Base-by-base conservation (phyloP, 2,888 invertebrate species). In the Lacanobia oleracea region DNA sequence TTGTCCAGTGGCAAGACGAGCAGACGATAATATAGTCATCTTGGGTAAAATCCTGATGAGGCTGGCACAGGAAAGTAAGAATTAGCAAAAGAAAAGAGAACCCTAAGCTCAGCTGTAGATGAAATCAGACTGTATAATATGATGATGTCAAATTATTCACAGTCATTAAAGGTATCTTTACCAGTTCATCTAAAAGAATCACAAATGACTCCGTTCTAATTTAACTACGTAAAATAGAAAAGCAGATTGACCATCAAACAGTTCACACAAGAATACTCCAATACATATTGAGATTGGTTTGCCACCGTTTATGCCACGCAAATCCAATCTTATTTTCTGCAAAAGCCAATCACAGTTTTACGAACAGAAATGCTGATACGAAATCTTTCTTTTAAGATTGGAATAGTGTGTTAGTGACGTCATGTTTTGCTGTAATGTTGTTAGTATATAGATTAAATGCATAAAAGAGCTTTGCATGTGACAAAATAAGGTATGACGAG, bases 281-380 rank as follows among this genome's bases (percentile, higher is more conserved):
- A 56, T 40, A 72, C 50, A 48, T 18, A 23, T 51, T 56, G 61
- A 18, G 66, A 77, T 81, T 81, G 81, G 57, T 18, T 66, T 33
- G 45, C 51, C 48, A 8, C 60, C 75, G 1, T 66, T 65, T 75
- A 59, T 57, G 43, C 67, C 56, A 57, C 51, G 37, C 61, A 75
- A 67, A 77, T 67, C 81, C 67, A 81, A 81, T 81, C 53, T 62
- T 66, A 76, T 81, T 57, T 80, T 62, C 65, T 62, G 51, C 45
- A 59, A 65, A 74, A 66, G 40, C 48, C 76, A 75, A 81, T 77
- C 67, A 62, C 66, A 56, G 37, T 16, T 48, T 54, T 18, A 18
- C 21, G 12, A 40, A 59, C 21, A 18, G 9, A 7, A 33, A 50
- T 63, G 4, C 40, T 59, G 18, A 50, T 50, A 6, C 12, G 23